phyloP scores from a whole-genome alignment of 2,888 invertebrate species.

The Machimus rusticus region DNA sequence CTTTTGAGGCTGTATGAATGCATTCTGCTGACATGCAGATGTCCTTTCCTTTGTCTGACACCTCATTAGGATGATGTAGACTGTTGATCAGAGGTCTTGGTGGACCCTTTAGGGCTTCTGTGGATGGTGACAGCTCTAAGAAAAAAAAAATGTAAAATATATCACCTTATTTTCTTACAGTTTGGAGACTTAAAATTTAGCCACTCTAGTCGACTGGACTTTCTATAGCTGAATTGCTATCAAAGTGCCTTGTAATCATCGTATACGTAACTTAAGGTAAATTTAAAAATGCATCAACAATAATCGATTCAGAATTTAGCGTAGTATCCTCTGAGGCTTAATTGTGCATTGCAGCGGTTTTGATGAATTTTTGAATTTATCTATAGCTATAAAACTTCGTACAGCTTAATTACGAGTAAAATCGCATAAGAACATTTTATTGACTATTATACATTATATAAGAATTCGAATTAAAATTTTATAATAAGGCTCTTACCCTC shows the following conservation, averaged over 20 bases:
- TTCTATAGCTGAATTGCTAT: too few relatives aligned
- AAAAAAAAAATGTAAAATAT: background rate
- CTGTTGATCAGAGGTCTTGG: slow-evolving; percentile 41
- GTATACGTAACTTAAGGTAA: background rate
- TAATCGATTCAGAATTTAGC: too few relatives aligned
- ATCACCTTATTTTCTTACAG: background rate
- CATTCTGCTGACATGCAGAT: slow-evolving; percentile 81
- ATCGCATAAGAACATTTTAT: background rate
- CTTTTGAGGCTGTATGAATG: slow-evolving; percentile 74
- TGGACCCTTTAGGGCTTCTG: slow-evolving; percentile 53
- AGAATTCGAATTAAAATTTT: background rate
- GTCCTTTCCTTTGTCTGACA: slow-evolving; percentile 55
- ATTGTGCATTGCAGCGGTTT: too few relatives aligned
- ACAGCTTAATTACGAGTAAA: background rate
- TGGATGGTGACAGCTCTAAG: slow-evolving; percentile 43
- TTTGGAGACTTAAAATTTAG: background rate
- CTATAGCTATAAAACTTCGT: too few relatives aligned
- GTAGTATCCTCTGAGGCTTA: too few relatives aligned
- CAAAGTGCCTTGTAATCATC: background rate
- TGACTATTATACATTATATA: too few relatives aligned
- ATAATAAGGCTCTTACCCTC: slow-evolving; percentile 53
- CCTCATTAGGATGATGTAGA: slow-evolving; percentile 49
- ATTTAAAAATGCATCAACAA: background rate
- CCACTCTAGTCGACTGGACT: background rate
- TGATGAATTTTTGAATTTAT: too few relatives aligned